Evolutionary conservation across 2,888 invertebrate species (phyloP), one percentile per base, ranked within the genome.

Genomic region (Luperina testacea): DNA sequence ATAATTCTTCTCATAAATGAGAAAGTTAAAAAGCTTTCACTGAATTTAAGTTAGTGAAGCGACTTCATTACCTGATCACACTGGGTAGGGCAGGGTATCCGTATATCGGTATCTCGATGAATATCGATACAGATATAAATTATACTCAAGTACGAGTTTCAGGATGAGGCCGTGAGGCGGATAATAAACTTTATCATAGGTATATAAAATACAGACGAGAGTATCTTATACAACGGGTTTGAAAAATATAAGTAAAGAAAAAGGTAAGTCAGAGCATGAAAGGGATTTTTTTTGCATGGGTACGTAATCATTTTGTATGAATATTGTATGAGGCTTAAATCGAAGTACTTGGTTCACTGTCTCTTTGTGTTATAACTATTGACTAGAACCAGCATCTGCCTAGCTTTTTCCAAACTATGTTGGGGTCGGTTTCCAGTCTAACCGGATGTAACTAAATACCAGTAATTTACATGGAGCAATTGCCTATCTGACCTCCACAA

Each of bases 51-150:
- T 64, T 68, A 71, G 38, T 67, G 67, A 67, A 67, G 65, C 32
- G 75, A 75, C 75, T 79, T 81, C 69, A 82, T 78, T 80, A 80
- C 75, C 45, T 69, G 69, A 72, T 64, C 76, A 77, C 84, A 81
- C 77, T 57, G 13, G 64, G 32, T 38, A 38, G 65, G 63, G 68
- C 51, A 53, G 24, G 68, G 72, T 75, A 72, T 82, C 24, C 53
- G 38, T 63, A 57, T 68, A 27, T 24, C 42, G 64, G 42, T 64
- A 69, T 57, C 70, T 72, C 15, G 3, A 38, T 63, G 45, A 63
- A 64, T 51, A 78, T 59, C 20, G 42, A 74, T 67, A 75, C 15
- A 68, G 17, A 32, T 63, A 63, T 71, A 63, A 48, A 61, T 80
- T 53, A 80, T 81, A 64, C 53, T 48, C 17, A 15, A 53, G 24